These are phyloP conservation scores for Eriosoma lanigerum DNA, from an alignment of 1,140 invertebrate species.

Conservation along the genomic window DNA sequence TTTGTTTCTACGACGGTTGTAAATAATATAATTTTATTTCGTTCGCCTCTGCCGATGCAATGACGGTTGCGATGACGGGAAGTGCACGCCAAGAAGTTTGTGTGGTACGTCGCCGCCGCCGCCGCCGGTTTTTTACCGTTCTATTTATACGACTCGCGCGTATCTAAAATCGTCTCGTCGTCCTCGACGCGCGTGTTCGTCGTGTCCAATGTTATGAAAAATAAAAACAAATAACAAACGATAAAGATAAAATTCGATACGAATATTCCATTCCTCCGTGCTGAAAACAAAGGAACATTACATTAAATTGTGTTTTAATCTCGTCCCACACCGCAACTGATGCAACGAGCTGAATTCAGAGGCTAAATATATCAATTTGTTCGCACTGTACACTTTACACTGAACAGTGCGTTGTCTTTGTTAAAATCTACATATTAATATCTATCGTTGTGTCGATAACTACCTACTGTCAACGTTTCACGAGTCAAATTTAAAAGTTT, in stretches of 20 bases:
- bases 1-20: neutral
- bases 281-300: too few species aligned
- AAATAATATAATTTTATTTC: neutral
- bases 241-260: neutral
- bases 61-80: neutral
- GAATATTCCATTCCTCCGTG: too few species aligned
- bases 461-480: too few species aligned
- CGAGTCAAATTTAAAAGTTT: too few species aligned
- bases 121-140: slow-evolving; percentile 21
- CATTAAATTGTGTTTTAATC: too few species aligned
- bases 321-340: too few species aligned
- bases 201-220: neutral
- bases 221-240: slow-evolving; percentile 6
- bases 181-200: neutral
- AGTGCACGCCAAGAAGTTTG: slow-evolving; percentile 16
- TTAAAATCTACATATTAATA: too few species aligned
- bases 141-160: slow-evolving; percentile 27
- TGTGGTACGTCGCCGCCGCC: neutral
- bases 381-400: too few species aligned
- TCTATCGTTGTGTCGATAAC: too few species aligned
- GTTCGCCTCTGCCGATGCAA: neutral
- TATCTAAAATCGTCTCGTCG: slow-evolving; percentile 25
- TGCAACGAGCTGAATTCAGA: too few species aligned
- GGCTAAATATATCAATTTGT: too few species aligned
- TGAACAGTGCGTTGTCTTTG: too few species aligned